Conservation (phyloP, 2,797 vertebrate species). For the Muscicapa comitata region DNA sequence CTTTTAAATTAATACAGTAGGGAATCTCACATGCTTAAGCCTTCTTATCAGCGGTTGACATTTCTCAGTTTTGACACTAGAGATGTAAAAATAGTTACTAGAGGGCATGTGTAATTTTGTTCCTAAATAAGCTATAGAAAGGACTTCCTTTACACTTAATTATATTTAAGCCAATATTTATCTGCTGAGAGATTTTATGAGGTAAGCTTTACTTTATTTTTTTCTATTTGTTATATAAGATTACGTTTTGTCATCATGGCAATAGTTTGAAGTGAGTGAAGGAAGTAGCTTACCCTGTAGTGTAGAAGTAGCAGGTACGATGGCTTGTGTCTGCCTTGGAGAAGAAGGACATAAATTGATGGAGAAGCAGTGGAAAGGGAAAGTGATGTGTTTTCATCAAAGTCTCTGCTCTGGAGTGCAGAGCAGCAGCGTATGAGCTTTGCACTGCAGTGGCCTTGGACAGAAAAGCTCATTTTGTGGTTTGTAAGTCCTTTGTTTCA, state of each 20-base stretch:
- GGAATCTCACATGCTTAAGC: not conserved
- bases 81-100: slow-evolving; percentile 21
- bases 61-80: not conserved
- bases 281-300: not conserved
- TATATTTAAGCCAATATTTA: not conserved
- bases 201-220: not conserved
- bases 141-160: not conserved
- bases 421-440: not conserved
- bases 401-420: not conserved
- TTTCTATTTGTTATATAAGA: not conserved
- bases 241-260: not conserved
- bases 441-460: not conserved
- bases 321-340: not conserved
- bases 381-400: not conserved
- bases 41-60: not conserved
- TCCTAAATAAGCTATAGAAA: not conserved
- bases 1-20: not conserved
- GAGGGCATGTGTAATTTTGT: not conserved
- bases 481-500: not conserved
- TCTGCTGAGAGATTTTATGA: not conserved
- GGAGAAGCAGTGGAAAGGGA: not conserved
- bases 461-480: not conserved
- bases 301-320: not conserved
- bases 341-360: not conserved
- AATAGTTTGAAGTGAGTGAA: not conserved